A percentile compares a stretch with the other conserved stretches of the same genome.
phyloP scores from a whole-genome alignment of 1,140 invertebrate genomes.

The Chrysopa pallens region DNA sequence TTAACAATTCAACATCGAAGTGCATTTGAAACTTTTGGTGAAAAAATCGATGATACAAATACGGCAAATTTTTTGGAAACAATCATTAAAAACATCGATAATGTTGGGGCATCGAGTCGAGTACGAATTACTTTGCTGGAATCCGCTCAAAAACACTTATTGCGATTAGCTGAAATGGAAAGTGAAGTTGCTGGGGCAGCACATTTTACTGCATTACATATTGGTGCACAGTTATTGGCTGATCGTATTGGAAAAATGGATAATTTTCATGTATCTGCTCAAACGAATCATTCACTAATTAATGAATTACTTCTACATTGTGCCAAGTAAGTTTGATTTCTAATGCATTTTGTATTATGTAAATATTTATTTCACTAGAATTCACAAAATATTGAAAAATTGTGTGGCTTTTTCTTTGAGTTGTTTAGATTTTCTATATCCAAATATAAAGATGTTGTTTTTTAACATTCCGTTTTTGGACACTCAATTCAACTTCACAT shows the following conservation, averaged over 20 bases:
- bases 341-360: too few species aligned
- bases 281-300: conserved; percentile 7
- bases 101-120: conserved; percentile 34
- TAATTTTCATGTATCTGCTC: background rate
- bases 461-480: too few species aligned
- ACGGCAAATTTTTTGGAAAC: conserved; percentile 46
- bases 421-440: too few species aligned
- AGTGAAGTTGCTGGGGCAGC: conserved; percentile 62
- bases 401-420: too few species aligned
- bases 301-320: conserved; percentile 10
- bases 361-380: too few species aligned
- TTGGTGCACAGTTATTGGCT: conserved; percentile 39
- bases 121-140: conserved; percentile 46
- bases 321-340: conserved; percentile 1
- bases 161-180: conserved; percentile 71
- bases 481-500: too few species aligned
- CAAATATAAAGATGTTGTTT: too few species aligned
- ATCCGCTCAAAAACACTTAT: conserved; percentile 52
- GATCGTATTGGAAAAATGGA: conserved; percentile 13
- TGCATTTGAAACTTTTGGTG: conserved; percentile 8
- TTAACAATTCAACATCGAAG: conserved; percentile 40
- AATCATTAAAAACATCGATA: conserved; percentile 51
- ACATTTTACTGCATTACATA: conserved; percentile 68
- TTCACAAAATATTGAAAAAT: too few species aligned
- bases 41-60: conserved; percentile 20